Base-by-base conservation (phyloP, 2,113 vertebrate genomes). In the Nyctereutes procyonoides region DNA sequence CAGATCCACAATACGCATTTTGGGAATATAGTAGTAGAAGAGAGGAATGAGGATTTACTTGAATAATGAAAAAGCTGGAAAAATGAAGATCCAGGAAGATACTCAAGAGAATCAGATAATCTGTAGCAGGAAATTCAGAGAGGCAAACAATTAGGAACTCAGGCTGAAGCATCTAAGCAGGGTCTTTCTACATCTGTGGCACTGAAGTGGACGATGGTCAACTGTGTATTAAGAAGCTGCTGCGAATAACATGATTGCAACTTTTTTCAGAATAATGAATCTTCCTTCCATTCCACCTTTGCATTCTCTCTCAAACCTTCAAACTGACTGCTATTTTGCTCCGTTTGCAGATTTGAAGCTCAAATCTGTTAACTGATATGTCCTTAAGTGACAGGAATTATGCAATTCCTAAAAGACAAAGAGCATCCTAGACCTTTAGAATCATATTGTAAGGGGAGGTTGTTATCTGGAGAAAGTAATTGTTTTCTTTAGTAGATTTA, bases 161-260 rank as follows among this genome's bases (percentile, higher is more conserved):
- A 90, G 1, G 12, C 28, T 69, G 38, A 53, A 74, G 24, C 2
- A 65, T 1, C 3, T 53, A 74, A 86, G 48, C 16, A 24, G 1
- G 30, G 84, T 14, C 4, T 63, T 10, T 38, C 2, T 67, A 0
- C 11, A 1, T 28, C 6, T 56, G n/a, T 8, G 22, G 26, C 4
- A 38, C 4, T 26, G 28, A 43, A 71, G 3, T 28, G 5, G 13
- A 24, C 20, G 32, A 79, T n/a, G 30, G 22, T 67, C 19, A 58
- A 60, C 10, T 0, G 16, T 3, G 10, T 62, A 53, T 11, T 15
- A 62, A 84, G 28, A 89, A 48, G 20, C 14, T 35, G 5, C 15
- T n/a, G 20, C 13, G 35, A 65, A 28, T 16, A 32, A 30, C 12
- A 24, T 1, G 8, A 43, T 35, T 56, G 5, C 79, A 67, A 62